Conservation (phyloP, 2,888 invertebrate species). For the Anticlea derivata region DNA sequence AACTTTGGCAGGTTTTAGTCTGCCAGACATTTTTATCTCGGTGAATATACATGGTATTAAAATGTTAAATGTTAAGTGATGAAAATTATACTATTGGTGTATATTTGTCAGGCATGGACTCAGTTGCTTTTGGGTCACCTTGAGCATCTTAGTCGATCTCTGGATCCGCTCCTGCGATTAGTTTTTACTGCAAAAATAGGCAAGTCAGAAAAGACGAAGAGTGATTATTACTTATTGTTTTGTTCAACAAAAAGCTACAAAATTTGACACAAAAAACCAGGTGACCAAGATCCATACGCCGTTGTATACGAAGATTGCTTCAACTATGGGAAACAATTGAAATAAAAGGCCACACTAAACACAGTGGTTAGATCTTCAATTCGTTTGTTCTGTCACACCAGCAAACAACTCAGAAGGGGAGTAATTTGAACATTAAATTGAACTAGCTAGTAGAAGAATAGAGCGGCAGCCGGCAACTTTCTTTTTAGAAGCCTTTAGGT, state of each 20-base stretch:
- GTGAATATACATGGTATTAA: no score
- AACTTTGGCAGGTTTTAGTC: no score
- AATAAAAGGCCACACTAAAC: slow-evolving; percentile 49
- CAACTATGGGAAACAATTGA: slow-evolving; percentile 54
- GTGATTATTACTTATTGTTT: slow-evolving; percentile 14
- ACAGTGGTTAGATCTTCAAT: slow-evolving; percentile 51
- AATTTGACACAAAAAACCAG: slow-evolving; percentile 32
- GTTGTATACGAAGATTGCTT: slow-evolving; percentile 35
- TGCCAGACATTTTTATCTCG: no score
- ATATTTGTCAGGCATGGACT: no score
- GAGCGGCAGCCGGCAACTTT: neutral
- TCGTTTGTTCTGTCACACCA: slow-evolving; percentile 56
- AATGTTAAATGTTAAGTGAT: no score
- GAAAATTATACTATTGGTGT: no score
- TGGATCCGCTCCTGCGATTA: no score
- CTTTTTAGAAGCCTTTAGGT: no score
- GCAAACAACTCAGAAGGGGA: slow-evolving; percentile 1
- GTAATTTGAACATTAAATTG: slow-evolving; percentile 25
- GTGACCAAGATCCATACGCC: slow-evolving; percentile 37
- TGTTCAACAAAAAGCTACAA: slow-evolving; percentile 22
- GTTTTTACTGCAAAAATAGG: slow-evolving; percentile 2
- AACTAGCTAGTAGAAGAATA: no score
- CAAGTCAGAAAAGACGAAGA: slow-evolving; percentile 15
- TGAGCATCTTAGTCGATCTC: no score
- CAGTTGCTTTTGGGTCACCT: no score